phyloP scores from a whole-genome alignment of 2,888 invertebrate species.

The Ctena decussata region DNA sequence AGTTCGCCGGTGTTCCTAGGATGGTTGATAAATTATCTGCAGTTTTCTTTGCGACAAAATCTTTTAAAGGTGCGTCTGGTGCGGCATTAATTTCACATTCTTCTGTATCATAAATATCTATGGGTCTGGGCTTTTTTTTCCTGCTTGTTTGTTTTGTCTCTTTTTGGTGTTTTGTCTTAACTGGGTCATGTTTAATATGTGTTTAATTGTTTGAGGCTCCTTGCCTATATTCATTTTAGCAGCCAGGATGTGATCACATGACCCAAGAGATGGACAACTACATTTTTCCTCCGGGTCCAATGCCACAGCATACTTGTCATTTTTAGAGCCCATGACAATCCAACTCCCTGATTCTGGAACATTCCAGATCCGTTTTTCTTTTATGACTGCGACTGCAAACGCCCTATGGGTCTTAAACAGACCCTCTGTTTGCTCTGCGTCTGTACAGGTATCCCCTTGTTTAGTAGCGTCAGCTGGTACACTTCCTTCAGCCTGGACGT shows the following conservation, averaged over 20 bases:
- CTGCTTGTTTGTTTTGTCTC: neutral
- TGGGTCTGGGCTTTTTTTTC: neutral
- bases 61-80: neutral
- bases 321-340: neutral
- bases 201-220: neutral
- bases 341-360: neutral
- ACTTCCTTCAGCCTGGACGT: neutral
- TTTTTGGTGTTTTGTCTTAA: neutral
- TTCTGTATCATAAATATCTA: neutral
- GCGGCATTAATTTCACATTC: neutral
- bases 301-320: neutral
- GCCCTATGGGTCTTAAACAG: neutral
- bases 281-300: neutral
- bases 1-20: neutral
- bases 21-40: neutral
- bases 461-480: neutral
- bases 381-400: neutral
- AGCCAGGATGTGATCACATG: neutral
- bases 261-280: neutral
- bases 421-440: neutral
- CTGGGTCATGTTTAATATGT: neutral
- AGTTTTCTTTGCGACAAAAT: too few relatives aligned
- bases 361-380: neutral
- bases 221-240: neutral
- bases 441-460: neutral